Conservation (phyloP, 2,113 vertebrate genomes). For the Lophotis ruficrista region DNA sequence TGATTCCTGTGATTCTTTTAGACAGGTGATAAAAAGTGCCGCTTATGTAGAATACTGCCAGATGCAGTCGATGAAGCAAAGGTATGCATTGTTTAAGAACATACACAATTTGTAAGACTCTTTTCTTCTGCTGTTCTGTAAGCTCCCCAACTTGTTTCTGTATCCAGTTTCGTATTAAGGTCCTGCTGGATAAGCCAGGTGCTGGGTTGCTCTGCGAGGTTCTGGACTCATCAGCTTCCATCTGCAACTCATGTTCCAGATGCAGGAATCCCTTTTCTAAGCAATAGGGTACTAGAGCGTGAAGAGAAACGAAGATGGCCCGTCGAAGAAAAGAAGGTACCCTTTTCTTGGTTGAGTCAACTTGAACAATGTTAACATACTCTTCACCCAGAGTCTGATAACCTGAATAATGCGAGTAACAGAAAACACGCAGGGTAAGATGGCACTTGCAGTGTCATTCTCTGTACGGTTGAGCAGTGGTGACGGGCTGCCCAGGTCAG, state of each 20-base stretch:
- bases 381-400: conserved; percentile 96
- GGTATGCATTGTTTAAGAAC: conserved; percentile 76
- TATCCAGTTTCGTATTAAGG: conserved; percentile 70
- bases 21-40: conserved; percentile 89
- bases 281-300: conserved; percentile 83
- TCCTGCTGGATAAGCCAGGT: not conserved
- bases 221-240: not conserved
- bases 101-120: conserved; percentile 45
- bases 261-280: conserved; percentile 85
- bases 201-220: conserved; percentile 22
- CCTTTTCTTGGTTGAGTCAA: conserved; percentile 78
- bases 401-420: conserved; percentile 59
- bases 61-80: conserved; percentile 82
- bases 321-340: conserved; percentile 82
- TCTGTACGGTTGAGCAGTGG: not conserved
- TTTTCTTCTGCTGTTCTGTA: conserved; percentile 79
- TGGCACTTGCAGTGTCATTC: not conserved
- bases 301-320: conserved; percentile 73
- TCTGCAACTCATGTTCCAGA: conserved; percentile 86
- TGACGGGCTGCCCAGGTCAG: not conserved
- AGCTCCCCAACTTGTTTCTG: conserved; percentile 59
- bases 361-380: conserved; percentile 89
- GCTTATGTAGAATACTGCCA: conserved; percentile 87
- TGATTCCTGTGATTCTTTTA: conserved; percentile 84
- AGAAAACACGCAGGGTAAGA: not conserved